A percentile compares a stretch with the other conserved stretches of the same genome.
Conservation (phyloP, 2,888 invertebrate species). For the Neoascia interrupta region DNA sequence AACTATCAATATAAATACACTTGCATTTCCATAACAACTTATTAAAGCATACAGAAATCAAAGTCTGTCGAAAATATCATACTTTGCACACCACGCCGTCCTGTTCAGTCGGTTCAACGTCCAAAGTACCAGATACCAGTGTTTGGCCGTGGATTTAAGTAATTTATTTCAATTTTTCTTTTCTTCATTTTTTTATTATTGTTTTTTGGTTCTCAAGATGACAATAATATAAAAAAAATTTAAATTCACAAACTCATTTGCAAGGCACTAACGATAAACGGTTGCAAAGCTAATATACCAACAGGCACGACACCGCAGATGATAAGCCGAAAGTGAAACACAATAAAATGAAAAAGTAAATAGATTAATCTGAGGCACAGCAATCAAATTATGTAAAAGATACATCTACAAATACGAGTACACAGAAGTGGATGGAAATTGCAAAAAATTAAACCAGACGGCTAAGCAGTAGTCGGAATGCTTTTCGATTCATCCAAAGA, state of each 20-base stretch:
- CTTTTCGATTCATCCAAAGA: slow-evolving; percentile 3
- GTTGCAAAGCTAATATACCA: not conserved
- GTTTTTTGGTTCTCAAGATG: no score
- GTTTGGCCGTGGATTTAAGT: not conserved
- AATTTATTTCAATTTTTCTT: slow-evolving; percentile 1
- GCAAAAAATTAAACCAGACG: not conserved
- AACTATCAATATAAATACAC: no score
- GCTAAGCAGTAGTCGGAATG: not conserved
- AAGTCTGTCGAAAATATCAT: no score
- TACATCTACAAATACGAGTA: no score
- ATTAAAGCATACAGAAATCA: no score
- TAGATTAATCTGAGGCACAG: slow-evolving; percentile 24
- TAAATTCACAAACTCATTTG: slow-evolving; percentile 8
- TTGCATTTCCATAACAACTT: no score
- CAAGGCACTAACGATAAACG: not conserved
- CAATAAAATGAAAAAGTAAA: slow-evolving; percentile 22
- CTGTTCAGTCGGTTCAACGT: slow-evolving; percentile 29
- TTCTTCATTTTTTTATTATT: not conserved
- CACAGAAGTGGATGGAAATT: not conserved
- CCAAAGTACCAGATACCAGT: slow-evolving; percentile 37
- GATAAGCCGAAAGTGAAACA: slow-evolving; percentile 38
- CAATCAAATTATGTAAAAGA: slow-evolving; percentile 24
- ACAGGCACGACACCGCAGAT: not conserved
- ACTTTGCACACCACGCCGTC: slow-evolving; percentile 16
- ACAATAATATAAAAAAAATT: slow-evolving; percentile 15